phyloP scores from a whole-genome alignment of 2,888 invertebrate genomes.

The Tanytarsus gracilentus region DNA sequence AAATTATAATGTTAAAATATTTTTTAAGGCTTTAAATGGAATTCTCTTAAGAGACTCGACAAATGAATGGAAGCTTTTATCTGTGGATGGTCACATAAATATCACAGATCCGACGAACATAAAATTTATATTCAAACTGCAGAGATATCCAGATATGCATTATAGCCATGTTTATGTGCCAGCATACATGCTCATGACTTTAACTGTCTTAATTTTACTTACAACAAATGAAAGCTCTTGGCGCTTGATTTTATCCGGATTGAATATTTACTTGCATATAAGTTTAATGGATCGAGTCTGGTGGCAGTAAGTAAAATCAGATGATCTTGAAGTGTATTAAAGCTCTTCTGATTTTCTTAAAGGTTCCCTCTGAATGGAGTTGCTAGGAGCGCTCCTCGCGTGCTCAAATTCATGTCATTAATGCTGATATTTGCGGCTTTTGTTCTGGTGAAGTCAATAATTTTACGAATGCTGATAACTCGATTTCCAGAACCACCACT shows the following conservation, averaged over 20 bases:
- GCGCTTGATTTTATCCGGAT: background rate
- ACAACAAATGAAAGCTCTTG: background rate
- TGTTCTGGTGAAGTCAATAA: conserved; percentile 3
- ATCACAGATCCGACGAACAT: background rate
- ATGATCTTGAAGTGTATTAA: background rate
- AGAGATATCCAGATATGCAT: background rate
- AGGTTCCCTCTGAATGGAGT: background rate
- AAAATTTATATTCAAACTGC: background rate
- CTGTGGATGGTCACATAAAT: background rate
- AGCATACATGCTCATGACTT: background rate
- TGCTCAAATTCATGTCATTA: conserved; percentile 8
- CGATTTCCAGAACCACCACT: background rate
- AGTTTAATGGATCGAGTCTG: conserved; percentile 14
- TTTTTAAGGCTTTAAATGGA: background rate
- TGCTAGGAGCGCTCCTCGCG: background rate
- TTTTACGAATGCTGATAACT: background rate
- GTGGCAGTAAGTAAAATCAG: conserved; percentile 6
- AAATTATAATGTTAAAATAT: no score
- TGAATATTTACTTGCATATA: conserved; percentile 10
- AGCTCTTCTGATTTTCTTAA: background rate
- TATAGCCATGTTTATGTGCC: background rate
- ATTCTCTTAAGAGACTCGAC: background rate
- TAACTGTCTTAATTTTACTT: conserved; percentile 3
- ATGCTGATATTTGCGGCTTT: conserved; percentile 4
- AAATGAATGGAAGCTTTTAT: background rate